A percentile compares a stretch with the other conserved stretches of the same genome.
Conservation (phyloP, 2,888 invertebrate species). For the Fragum whitleyi region DNA sequence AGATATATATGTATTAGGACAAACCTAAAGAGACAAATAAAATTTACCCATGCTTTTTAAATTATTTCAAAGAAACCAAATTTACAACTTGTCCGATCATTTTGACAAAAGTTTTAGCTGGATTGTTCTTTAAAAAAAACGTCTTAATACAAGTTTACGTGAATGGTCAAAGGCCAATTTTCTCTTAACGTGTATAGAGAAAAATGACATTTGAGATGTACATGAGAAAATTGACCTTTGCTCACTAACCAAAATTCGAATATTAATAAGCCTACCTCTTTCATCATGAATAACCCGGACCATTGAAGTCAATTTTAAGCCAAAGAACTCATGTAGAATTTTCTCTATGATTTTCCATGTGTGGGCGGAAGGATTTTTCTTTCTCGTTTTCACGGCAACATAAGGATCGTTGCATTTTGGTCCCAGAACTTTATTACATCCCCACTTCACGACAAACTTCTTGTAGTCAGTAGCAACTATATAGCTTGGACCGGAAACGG, state of each 20-base stretch:
- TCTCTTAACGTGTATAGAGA: no score
- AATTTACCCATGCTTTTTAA: no score
- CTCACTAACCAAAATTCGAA: no score
- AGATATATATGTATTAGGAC: no score
- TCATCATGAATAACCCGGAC: conserved; percentile 11
- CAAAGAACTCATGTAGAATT: background rate
- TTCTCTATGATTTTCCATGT: conserved; percentile 4
- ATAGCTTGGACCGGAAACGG: background rate
- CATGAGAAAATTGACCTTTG: no score
- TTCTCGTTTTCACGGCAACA: conserved; percentile 10
- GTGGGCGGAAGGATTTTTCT: background rate
- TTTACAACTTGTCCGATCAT: no score
- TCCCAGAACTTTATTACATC: background rate
- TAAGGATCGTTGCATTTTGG: conserved; percentile 8
- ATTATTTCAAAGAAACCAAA: no score
- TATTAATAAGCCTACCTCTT: background rate
- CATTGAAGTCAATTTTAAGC: background rate
- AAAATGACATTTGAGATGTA: background rate
- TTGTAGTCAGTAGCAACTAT: conserved; percentile 19
- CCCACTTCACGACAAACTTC: conserved; percentile 2
- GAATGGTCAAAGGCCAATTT: no score
- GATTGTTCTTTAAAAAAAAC: no score
- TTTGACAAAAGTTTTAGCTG: no score
- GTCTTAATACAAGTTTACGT: no score
- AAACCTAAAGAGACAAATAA: no score